Base-by-base conservation (phyloP, 2,888 invertebrate species). In the Gortyna flavago region DNA sequence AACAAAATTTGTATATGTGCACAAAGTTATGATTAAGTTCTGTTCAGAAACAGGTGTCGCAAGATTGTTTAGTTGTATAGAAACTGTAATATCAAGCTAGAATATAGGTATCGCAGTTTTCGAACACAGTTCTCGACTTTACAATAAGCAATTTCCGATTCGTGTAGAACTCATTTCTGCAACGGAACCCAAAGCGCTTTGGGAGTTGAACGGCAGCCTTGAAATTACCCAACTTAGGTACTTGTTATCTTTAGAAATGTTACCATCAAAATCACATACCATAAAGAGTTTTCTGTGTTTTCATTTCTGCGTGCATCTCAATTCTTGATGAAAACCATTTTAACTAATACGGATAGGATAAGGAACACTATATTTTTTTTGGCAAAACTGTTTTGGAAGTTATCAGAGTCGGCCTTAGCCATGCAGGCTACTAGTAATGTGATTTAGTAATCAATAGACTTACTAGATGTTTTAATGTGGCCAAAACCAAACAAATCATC, bases 121-220 rank as follows among this genome's bases (percentile, higher is more conserved):
- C 70, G 72, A 79, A 80, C 57, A 73, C 62, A 85, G 85, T 88
- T 80, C 73, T 73, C 70, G 70, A 82, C 80, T 83, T 77, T 80
- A 83, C 85, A 88, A 87, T 87, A 77, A 83, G 75, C 87, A 88
- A 88, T 87, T 87, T 87, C 83, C 83, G 85, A 87, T 83, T 82
- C 77, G 87, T 80, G 79, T 85, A 75, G 83, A 87, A 83, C 81
- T 88, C 69, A 83, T 87, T 88, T 79, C 79, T 83, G 83, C 68
- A 69, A 77, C 69, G 72, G 82, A 84, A 69, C 72, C 32, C 61
- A 75, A 79, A 77, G 75, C 51, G 64, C 73, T 88, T 81, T 75
- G 69, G 59, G 57, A 76, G 72, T 81, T 71, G 59, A 77, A 85
- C 79, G 48, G 59, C 68, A 62, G 73, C 73, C 38, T 54, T 71